These are phyloP conservation scores for Nebria brevicollis DNA, from an alignment of 2,888 invertebrate species.

Conservation along the genomic window DNA sequence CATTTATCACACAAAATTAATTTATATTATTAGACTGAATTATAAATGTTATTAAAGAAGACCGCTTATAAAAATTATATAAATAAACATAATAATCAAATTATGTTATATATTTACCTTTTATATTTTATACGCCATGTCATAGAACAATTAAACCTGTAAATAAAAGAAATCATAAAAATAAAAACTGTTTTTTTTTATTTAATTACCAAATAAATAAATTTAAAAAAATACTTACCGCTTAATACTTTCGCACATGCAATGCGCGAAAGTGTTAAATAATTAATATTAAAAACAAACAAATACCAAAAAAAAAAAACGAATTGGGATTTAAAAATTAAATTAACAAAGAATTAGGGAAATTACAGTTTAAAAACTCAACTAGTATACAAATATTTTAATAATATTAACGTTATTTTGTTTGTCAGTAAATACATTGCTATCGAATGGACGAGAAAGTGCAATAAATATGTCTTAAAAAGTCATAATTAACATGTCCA, in stretches of 20 bases:
- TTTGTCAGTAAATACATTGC: slow-evolving; percentile 25
- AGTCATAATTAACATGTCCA: neutral
- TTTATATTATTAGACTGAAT: no score
- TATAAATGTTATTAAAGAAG: no score
- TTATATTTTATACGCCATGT: neutral
- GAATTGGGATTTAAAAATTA: no score
- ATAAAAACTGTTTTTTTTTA: neutral
- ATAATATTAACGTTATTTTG: slow-evolving; percentile 39
- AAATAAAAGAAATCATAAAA: neutral
- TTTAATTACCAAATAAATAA: neutral
- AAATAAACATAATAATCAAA: neutral
- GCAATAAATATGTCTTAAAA: slow-evolving; percentile 29
- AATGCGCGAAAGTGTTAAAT: no score
- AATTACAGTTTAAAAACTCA: neutral
- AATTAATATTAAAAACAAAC: no score
- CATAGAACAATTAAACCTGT: neutral
- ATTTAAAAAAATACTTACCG: no score
- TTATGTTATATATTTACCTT: neutral
- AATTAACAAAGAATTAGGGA: neutral
- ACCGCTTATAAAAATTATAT: no score
- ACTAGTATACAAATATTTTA: slow-evolving; percentile 42
- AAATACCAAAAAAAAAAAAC: no score
- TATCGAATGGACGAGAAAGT: slow-evolving; percentile 44
- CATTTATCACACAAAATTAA: no score
- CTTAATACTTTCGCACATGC: no score